Percentiles rank a stretch among this genome's conserved stretches.
phyloP scores from a whole-genome alignment of 1,140 invertebrate species.

The Aphidius gifuensis region DNA sequence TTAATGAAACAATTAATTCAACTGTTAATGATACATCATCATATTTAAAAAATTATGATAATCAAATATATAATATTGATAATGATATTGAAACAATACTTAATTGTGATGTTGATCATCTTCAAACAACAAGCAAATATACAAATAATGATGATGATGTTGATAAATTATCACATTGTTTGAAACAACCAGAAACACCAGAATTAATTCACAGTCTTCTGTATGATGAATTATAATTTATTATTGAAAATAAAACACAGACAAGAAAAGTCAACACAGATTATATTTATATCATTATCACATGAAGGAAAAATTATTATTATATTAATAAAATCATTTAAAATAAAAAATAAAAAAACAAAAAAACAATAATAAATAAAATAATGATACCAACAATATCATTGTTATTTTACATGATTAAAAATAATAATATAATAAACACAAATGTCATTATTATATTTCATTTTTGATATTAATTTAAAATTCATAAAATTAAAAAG shows the following conservation, averaged over 20 bases:
- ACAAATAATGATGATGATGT: slow-evolving; percentile 37
- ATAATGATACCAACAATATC: no score
- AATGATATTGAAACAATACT: slow-evolving; percentile 49
- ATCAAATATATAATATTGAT: slow-evolving; percentile 42
- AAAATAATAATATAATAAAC: no score
- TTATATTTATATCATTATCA: no score
- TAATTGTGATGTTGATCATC: slow-evolving; percentile 32
- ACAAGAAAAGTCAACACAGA: neutral
- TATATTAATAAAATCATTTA: neutral
- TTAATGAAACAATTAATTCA: slow-evolving; percentile 35
- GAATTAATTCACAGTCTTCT: slow-evolving; percentile 46
- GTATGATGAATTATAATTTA: slow-evolving; percentile 40
- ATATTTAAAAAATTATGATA: slow-evolving; percentile 44
- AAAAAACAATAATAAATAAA: neutral
- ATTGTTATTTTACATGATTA: no score
- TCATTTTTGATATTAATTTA: no score
- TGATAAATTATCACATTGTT: slow-evolving; percentile 42
- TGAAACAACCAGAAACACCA: slow-evolving; percentile 49
- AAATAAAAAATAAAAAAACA: slow-evolving; percentile 10
- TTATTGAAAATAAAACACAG: neutral
- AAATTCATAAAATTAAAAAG: no score
- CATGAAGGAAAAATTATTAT: no score
- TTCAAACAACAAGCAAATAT: slow-evolving; percentile 36
- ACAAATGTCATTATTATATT: no score
- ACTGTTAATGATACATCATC: slow-evolving; percentile 30